Base-by-base conservation (phyloP, 2,113 vertebrate genomes). In the Gnathonemus longibarbis region DNA sequence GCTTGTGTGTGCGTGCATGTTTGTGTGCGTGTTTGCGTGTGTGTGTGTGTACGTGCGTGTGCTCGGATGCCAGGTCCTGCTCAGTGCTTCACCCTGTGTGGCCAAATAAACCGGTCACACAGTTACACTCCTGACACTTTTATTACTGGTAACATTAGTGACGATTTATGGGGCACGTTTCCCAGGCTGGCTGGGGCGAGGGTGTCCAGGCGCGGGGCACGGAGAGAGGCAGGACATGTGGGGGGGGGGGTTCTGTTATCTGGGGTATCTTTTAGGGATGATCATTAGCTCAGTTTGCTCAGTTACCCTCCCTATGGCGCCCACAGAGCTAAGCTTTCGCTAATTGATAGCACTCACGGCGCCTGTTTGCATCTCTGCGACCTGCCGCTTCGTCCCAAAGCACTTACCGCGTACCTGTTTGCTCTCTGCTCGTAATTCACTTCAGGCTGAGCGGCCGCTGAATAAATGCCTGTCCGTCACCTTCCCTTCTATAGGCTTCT, bases 61-160 rank as follows among this genome's bases (percentile, higher is more conserved):
- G 92, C 15, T 24, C 35, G 17, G 5, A 62, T 84, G 15, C 53
- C 19, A n/a, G 11, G 83, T 1, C 42, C 56, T 84, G 50, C 49
- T 62, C 31, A 50, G 85, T 89, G 90, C 39, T 74, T 35, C 66
- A 88, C 77, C 91, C 91, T 93, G 93, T 93, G 94, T 93, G 94
- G 93, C 91, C 93, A 56, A 93, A 94, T 94, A 94, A 94, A 95
- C 93, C 85, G 10, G 89, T 88, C 0, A 70, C 90, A 84, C 83
- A 84, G 83, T 48, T 45, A 84, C 19, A 9, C 83, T 46, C 90
- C 90, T 95, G 94, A 95, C 94, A 93, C 93, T 94, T 95, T 94
- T 94, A 95, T 92, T 93, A 93, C 94, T 94, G 94, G 93, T 95
- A 92, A 94, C 92, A 93, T 91, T 93, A 92, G 88, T 91, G 88